phyloP scores from a whole-genome alignment of 2,113 vertebrate genomes.

The Heterocephalus glaber region DNA sequence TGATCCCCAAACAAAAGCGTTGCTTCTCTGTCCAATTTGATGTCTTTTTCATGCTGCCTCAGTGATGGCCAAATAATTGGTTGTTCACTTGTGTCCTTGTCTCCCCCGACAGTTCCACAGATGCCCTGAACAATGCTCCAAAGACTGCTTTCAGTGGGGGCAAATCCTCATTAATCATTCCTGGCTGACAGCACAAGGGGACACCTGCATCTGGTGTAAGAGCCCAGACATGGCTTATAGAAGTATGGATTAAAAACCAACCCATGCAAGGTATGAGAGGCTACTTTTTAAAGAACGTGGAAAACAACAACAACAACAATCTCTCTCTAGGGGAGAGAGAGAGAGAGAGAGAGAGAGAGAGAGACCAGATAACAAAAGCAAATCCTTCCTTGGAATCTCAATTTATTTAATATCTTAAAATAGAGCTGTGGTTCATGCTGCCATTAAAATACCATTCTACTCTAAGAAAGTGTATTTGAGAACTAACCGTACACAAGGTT shows the following conservation, averaged over 20 bases:
- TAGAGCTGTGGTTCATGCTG: constrained; percentile 78
- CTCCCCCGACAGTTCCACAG: constrained; percentile 92
- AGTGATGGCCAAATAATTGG: constrained; percentile 93
- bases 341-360: neutral
- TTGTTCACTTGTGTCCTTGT: constrained; percentile 93
- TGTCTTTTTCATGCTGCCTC: constrained; percentile 90
- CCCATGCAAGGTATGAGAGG: constrained; percentile 79
- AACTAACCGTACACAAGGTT: constrained; percentile 78
- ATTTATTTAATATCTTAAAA: constrained; percentile 84
- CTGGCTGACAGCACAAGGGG: constrained; percentile 91
- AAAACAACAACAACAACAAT: constrained; percentile 54
- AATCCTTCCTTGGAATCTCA: constrained; percentile 71
- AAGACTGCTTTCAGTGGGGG: constrained; percentile 91
- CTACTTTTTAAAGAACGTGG: constrained; percentile 82
- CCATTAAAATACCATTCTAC: constrained; percentile 81
- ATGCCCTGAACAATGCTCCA: constrained; percentile 92
- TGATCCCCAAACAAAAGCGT: constrained; percentile 88
- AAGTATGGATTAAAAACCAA: constrained; percentile 81
- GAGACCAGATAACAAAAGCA: neutral
- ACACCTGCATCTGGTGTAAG: constrained; percentile 89
- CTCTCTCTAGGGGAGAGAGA: neutral
- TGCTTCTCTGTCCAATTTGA: constrained; percentile 88
- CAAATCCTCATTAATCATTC: constrained; percentile 94
- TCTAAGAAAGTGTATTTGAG: constrained; percentile 79
- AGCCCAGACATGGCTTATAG: constrained; percentile 83